These are phyloP conservation scores for Gryllus longicercus DNA, from an alignment of 2,888 invertebrate genomes.

Conservation along the genomic window DNA sequence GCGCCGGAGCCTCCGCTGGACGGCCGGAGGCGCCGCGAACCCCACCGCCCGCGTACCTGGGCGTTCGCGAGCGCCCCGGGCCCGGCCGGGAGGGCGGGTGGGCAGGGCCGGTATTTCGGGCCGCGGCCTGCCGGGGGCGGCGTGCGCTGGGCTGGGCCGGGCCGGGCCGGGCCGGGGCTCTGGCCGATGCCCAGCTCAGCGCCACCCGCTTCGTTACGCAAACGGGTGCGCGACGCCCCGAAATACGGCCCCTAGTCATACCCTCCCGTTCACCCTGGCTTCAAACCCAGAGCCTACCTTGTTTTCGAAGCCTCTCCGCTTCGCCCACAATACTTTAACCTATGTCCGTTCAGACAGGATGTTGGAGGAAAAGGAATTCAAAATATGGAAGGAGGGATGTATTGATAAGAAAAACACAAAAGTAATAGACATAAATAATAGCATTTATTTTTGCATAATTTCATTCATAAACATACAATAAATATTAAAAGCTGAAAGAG, in stretches of 20 bases:
- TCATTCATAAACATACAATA: no score
- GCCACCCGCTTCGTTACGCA: not conserved
- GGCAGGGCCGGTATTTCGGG: not conserved
- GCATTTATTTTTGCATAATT: no score
- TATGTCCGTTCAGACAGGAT: no score
- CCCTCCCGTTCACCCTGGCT: not conserved
- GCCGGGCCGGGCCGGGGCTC: not conserved
- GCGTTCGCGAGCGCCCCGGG: not conserved
- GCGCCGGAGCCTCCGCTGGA: not conserved
- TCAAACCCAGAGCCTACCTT: no score
- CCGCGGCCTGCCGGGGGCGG: not conserved
- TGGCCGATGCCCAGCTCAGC: not conserved
- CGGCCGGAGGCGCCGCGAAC: not conserved
- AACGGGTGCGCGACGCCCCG: constrained; percentile 23
- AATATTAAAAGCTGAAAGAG: no score
- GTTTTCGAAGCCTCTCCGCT: no score
- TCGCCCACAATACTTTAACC: no score
- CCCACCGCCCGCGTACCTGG: not conserved
- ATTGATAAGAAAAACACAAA: no score
- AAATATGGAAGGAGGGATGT: no score
- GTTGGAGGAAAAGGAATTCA: no score
- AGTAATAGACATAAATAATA: no score
- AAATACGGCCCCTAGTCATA: constrained; percentile 19
- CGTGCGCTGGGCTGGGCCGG: not conserved
- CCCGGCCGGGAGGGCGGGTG: not conserved